Conservation (phyloP, 1,140 invertebrate genomes). For the Meloidogyne exigua region DNA sequence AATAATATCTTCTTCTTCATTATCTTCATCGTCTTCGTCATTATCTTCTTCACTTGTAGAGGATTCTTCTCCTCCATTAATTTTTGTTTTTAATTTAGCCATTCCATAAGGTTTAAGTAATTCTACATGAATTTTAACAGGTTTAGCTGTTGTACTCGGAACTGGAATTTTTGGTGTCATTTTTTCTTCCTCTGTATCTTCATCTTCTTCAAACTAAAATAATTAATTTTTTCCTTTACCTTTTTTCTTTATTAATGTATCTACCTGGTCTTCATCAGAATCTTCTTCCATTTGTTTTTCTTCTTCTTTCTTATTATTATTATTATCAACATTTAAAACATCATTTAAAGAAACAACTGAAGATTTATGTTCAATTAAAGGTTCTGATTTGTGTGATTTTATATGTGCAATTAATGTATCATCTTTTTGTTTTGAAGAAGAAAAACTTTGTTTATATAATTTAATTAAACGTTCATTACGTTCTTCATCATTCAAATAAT, state of each 20-base stretch:
- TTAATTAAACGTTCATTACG: slow-evolving; percentile 52
- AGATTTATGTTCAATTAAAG: slow-evolving; percentile 18
- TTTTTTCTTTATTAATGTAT: slow-evolving; percentile 10
- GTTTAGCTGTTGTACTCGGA: not conserved
- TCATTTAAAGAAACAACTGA: slow-evolving; percentile 38
- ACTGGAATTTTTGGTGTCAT: slow-evolving; percentile 12
- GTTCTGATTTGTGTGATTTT: not conserved
- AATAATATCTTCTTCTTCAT: slow-evolving; percentile 43
- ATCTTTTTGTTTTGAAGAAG: slow-evolving; percentile 48
- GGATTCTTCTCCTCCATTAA: not conserved
- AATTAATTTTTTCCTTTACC: slow-evolving; percentile 11
- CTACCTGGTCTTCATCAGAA: slow-evolving; percentile 52
- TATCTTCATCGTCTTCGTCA: slow-evolving; percentile 46
- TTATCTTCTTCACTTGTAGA: slow-evolving; percentile 37
- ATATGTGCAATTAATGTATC: slow-evolving; percentile 18
- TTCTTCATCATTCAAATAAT: slow-evolving; percentile 78
- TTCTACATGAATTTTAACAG: slow-evolving; percentile 20
- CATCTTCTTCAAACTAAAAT: slow-evolving; percentile 52
- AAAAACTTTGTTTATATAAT: slow-evolving; percentile 56
- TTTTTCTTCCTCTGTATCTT: slow-evolving; percentile 47
- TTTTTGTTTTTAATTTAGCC: slow-evolving; percentile 11
- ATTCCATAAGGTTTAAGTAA: slow-evolving; percentile 14
- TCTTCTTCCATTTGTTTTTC: slow-evolving; percentile 34
- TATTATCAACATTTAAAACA: slow-evolving; percentile 36
- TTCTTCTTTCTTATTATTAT: slow-evolving; percentile 7